These are phyloP conservation scores for Bellardia pandia DNA, from an alignment of 2,888 invertebrate species.

Conservation along the genomic window DNA sequence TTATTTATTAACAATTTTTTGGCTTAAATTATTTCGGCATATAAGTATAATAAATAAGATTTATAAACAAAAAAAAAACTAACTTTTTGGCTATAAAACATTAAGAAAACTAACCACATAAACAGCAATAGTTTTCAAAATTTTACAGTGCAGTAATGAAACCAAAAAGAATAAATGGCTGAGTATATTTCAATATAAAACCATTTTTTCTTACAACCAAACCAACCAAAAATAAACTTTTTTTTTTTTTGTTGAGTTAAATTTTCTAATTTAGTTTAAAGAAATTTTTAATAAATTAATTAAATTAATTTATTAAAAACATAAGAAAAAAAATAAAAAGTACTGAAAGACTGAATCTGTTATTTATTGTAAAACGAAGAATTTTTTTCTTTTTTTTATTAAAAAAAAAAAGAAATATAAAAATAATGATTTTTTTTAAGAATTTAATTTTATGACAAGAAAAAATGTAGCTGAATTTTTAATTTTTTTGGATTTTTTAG, in stretches of 20 bases:
- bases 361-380: conserved; percentile 76
- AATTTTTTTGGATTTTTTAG: conserved; percentile 35
- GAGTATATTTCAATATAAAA: conserved; percentile 57
- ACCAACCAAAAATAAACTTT: conserved; percentile 69
- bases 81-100: conserved; percentile 80
- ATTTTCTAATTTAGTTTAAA: conserved; percentile 46
- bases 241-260: conserved; percentile 35
- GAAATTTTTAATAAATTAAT: conserved; percentile 79
- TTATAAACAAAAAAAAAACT: conserved; percentile 42
- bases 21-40: conserved; percentile 78
- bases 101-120: conserved; percentile 76
- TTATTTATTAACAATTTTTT: conserved; percentile 61
- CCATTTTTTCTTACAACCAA: conserved; percentile 67
- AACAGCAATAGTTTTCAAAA: conserved; percentile 72
- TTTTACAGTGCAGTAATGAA: conserved; percentile 68
- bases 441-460: conserved; percentile 18
- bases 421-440: conserved; percentile 16
- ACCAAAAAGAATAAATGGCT: conserved; percentile 51
- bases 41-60: conserved; percentile 53
- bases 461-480: conserved; percentile 57
- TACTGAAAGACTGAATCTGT: conserved; percentile 81
- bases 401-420: conserved; percentile 26
- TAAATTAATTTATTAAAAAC: conserved; percentile 80
- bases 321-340: conserved; percentile 52
- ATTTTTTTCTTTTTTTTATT: conserved; percentile 33